Base-by-base conservation (phyloP, 2,888 invertebrate genomes). In the Strigamia maritima region DNA sequence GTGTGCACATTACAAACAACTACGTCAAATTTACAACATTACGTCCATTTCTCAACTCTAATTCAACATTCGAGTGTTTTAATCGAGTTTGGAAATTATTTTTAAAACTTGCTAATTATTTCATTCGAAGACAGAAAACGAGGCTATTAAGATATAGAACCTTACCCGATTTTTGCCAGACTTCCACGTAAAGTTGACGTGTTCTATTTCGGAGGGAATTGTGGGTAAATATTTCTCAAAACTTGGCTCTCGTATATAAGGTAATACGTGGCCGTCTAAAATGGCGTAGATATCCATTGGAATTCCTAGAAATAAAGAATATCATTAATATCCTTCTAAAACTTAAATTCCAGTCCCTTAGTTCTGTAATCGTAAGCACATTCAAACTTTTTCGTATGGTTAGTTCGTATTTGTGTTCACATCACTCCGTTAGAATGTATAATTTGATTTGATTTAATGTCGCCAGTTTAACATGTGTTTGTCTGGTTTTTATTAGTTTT, bases 221-320 rank as follows among this genome's bases (percentile, higher is more conserved):
- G 94, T 91, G 74, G 95, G 95, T 82, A 97, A 88, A 85, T 94
- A 93, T 84, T 92, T 92, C 83, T 95, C 95, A 85, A 97, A 93
- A 85, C 94, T 93, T 0, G 95, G 95, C 85, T 96, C 95, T 82
- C 93, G 87, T 79, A 97, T 91, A 86, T 95, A 94, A 8, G 93
- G 92, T 24, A 92, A 89, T 75, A 97, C 94, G 84, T 90, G 90
- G 19, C 96, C 96, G 86, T 95, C 93, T 81, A 91, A 89, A 83
- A 97, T 97, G 65, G 94, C 95, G 86, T 92, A 94, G 82, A 97
- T 93, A 88, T 93, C 92, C 92, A 94, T 93, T 77, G 92, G 91
- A 85, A 92, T 90, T 82, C 84, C 85, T 84, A 82, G 16, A 70
- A 70, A 16, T 7, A 70, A 10, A 19, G n/a, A 44, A n/a, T n/a